These are phyloP conservation scores for Thalassophryne amazonica DNA, from an alignment of 2,797 vertebrate species.

Conservation along the genomic window DNA sequence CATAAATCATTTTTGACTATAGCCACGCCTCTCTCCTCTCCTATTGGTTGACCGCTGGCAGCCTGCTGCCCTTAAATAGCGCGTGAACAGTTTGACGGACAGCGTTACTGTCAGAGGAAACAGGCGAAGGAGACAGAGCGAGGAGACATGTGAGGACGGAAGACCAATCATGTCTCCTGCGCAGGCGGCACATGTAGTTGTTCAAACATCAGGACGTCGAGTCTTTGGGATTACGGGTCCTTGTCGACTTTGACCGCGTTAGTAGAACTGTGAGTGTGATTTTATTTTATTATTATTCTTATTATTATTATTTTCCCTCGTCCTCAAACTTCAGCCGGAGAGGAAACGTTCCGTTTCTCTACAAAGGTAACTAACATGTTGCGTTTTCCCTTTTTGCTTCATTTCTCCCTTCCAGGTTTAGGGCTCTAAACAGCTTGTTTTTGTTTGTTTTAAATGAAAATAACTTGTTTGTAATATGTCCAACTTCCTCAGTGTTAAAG, in stretches of 20 bases:
- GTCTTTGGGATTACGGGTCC: no score
- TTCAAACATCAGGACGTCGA: conserved; percentile 3
- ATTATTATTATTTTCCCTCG: neutral
- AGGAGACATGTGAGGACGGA: neutral
- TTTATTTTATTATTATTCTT: no score
- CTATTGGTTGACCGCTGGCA: conserved; percentile 73
- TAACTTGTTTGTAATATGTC: no score
- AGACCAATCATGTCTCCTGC: conserved; percentile 29
- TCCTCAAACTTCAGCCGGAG: conserved; percentile 32
- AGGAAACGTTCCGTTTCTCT: conserved; percentile 18
- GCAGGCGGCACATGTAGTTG: neutral
- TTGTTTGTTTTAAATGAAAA: no score
- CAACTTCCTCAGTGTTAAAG: no score
- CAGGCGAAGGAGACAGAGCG: neutral
- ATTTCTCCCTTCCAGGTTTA: neutral
- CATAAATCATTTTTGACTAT: conserved; percentile 70
- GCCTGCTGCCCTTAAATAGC: no score
- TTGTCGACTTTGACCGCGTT: conserved; percentile 8
- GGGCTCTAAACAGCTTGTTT: no score
- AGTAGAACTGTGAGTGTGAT: neutral
- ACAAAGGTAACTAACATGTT: conserved; percentile 52
- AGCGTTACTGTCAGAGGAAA: conserved; percentile 55
- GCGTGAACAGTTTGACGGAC: conserved; percentile 60
- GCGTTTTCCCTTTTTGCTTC: neutral
- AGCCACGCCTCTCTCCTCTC: conserved; percentile 51